phyloP scores from a whole-genome alignment of 2,888 invertebrate species.

The Lucinisca nassula region DNA sequence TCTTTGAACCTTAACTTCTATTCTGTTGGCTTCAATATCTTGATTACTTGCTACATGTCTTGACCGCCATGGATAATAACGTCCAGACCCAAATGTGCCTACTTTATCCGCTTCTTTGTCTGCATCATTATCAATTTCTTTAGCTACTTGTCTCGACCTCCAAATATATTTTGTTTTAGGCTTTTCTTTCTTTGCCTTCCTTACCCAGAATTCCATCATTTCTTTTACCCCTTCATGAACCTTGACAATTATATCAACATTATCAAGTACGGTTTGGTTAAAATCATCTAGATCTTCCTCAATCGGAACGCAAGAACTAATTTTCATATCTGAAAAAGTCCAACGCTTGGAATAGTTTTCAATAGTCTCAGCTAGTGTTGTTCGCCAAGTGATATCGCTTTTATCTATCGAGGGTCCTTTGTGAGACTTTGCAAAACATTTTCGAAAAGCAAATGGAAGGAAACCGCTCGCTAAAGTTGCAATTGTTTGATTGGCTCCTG shows the following conservation, averaged over 20 bases:
- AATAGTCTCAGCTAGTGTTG: background rate
- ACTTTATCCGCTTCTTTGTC: too few relatives aligned
- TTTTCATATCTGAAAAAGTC: background rate
- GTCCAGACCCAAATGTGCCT: too few relatives aligned
- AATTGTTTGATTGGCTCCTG: slow-evolving; percentile 12
- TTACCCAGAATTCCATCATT: background rate
- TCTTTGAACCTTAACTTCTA: too few relatives aligned
- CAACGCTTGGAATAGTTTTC: background rate
- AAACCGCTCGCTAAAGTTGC: slow-evolving; percentile 22
- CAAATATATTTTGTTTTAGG: background rate
- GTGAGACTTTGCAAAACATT: slow-evolving; percentile 7
- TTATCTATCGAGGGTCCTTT: background rate
- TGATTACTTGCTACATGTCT: too few relatives aligned
- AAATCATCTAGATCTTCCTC: background rate
- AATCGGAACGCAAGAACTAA: background rate
- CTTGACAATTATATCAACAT: background rate
- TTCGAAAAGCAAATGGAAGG: slow-evolving; percentile 11
- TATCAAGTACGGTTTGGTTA: background rate
- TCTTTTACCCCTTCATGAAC: background rate
- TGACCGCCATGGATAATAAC: too few relatives aligned
- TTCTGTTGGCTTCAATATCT: too few relatives aligned
- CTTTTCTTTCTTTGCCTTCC: background rate
- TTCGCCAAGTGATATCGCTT: background rate
- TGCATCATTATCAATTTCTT: background rate
- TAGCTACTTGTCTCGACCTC: background rate